Conservation (phyloP, 2,113 vertebrate species). For the Dissostichus mawsoni region DNA sequence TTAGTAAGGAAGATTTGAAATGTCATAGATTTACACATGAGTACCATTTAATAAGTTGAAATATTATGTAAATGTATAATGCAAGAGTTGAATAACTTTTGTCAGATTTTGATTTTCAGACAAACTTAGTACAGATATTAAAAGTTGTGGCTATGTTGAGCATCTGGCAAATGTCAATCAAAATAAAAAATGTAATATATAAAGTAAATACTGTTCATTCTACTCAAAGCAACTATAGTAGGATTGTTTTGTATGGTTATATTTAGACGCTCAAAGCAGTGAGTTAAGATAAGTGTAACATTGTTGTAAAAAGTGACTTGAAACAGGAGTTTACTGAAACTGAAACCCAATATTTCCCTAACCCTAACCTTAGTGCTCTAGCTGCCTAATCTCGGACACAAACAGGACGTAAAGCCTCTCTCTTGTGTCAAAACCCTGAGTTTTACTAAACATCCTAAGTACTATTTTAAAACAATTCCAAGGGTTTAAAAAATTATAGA, state of each 20-base stretch:
- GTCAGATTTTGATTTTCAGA: neutral
- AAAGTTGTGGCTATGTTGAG: neutral
- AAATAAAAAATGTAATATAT: neutral
- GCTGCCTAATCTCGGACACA: neutral
- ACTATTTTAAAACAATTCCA: neutral
- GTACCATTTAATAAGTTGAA: neutral
- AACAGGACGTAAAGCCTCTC: neutral
- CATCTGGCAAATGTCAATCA: constrained; percentile 3
- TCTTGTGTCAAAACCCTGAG: neutral
- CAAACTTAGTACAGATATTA: neutral
- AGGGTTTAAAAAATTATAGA: neutral
- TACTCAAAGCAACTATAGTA: neutral
- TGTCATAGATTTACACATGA: constrained; percentile 17
- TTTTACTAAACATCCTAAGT: neutral
- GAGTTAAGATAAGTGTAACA: neutral
- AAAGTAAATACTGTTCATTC: neutral
- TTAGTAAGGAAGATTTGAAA: constrained; percentile 2
- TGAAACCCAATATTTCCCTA: neutral
- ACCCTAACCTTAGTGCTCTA: neutral
- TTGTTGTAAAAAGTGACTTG: neutral
- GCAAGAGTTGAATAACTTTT: neutral
- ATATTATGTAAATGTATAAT: neutral
- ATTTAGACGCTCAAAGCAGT: neutral
- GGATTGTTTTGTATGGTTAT: neutral
- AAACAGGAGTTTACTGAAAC: neutral